A percentile compares a stretch with the other conserved stretches of the same genome.
phyloP scores from a whole-genome alignment of 1,140 invertebrate species.

The Epicauta chinensis region DNA sequence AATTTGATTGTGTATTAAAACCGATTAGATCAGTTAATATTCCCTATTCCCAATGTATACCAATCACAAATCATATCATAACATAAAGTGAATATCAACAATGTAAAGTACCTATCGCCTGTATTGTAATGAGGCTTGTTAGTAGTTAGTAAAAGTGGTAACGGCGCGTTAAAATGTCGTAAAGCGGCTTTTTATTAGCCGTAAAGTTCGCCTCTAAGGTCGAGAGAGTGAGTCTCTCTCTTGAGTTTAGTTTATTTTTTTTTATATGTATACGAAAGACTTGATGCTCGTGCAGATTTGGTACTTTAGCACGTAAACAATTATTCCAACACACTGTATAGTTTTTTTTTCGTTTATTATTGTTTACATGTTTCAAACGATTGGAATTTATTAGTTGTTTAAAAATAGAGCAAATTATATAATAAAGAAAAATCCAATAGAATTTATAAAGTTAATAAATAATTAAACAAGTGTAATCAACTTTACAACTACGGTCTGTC shows the following conservation, averaged over 20 bases:
- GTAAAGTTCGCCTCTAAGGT: conserved; percentile 35
- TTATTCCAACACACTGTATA: conserved; percentile 21
- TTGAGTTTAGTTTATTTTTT: conserved; percentile 5
- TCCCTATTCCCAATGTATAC: no score
- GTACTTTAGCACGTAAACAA: conserved; percentile 33
- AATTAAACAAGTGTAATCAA: no score
- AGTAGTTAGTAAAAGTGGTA: conserved; percentile 40
- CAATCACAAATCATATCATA: no score
- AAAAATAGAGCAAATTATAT: no score
- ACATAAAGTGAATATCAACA: conserved; percentile 21
- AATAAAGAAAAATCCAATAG: no score
- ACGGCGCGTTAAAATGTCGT: conserved; percentile 39
- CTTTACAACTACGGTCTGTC: no score
- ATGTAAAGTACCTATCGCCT: conserved; percentile 32
- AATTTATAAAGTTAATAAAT: no score
- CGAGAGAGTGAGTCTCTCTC: conserved; percentile 25
- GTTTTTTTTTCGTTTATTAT: no score
- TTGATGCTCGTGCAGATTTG: conserved; percentile 27
- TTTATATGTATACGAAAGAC: conserved; percentile 11
- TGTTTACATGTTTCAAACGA: no score
- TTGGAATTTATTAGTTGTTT: no score
- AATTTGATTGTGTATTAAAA: no score
- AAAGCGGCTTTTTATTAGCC: conserved; percentile 40
- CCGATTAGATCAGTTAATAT: no score
- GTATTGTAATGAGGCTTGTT: conserved; percentile 41